Conservation (phyloP, 2,888 invertebrate genomes). For the Apamea anceps region DNA sequence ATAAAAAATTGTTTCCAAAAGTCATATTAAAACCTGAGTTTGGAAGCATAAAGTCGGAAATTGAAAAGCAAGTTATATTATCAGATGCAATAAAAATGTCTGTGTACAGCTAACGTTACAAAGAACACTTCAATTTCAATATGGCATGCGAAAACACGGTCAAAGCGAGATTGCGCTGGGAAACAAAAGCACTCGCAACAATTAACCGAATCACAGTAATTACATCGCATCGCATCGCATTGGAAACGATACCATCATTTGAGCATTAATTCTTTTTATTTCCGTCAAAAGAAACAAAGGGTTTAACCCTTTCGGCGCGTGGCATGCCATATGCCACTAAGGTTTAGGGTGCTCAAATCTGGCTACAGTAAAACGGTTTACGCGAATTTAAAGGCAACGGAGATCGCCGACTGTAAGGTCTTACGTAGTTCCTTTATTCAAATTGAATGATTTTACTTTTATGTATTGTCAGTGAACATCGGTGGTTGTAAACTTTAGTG, state of each 20-base stretch:
- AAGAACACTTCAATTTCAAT: constrained; percentile 84
- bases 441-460: constrained; percentile 68
- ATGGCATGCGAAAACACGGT: constrained; percentile 85
- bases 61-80: constrained; percentile 58
- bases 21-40: constrained; percentile 60
- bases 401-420: constrained; percentile 59
- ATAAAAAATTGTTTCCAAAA: constrained; percentile 54
- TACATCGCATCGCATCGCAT: constrained; percentile 83
- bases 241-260: constrained; percentile 88
- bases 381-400: constrained; percentile 60
- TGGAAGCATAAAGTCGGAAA: constrained; percentile 63
- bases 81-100: constrained; percentile 68
- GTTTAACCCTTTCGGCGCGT: constrained; percentile 85
- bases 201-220: constrained; percentile 89
- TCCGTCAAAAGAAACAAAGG: constrained; percentile 82
- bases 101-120: constrained; percentile 71
- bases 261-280: constrained; percentile 79
- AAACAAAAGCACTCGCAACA: constrained; percentile 86
- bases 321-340: constrained; percentile 81
- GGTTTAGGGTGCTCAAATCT: constrained; percentile 72
- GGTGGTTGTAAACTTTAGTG: constrained; percentile 40
- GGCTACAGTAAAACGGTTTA: constrained; percentile 71
- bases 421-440: constrained; percentile 65
- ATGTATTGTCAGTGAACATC: constrained; percentile 51
- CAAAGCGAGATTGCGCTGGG: constrained; percentile 84